A percentile compares a stretch with the other conserved stretches of the same genome.
Evolutionary conservation across 1,140 invertebrate species (phyloP).

Genomic region (Agraylea sexmaculata): DNA sequence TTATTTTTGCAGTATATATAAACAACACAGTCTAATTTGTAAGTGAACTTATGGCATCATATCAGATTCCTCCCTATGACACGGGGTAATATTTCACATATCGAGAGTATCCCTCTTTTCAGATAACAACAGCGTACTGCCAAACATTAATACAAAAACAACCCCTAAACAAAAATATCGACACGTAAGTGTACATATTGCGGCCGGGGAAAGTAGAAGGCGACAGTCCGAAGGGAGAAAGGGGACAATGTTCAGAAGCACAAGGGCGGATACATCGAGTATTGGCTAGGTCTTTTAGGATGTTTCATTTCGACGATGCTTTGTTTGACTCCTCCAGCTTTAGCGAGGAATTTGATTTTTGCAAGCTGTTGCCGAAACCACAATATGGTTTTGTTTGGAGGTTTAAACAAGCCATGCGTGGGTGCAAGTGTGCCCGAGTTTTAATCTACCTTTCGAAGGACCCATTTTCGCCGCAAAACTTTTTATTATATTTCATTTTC

Average conservation of each 20-base stretch:
- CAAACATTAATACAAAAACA: slow-evolving; percentile 22
- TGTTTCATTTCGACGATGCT: neutral
- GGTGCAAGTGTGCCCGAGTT: slow-evolving; percentile 9
- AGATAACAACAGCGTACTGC: slow-evolving; percentile 22
- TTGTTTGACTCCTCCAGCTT: neutral
- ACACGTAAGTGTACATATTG: no score
- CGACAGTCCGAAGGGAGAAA: slow-evolving; percentile 2
- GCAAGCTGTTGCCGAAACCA: slow-evolving; percentile 21
- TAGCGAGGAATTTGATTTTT: slow-evolving; percentile 3
- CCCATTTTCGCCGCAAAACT: slow-evolving; percentile 10
- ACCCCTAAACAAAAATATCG: slow-evolving; percentile 22
- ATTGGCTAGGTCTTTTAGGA: no score
- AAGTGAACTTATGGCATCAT: no score
- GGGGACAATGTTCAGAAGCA: slow-evolving; percentile 1
- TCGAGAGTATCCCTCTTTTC: slow-evolving; percentile 21
- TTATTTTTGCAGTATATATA: no score
- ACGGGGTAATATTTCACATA: slow-evolving; percentile 20
- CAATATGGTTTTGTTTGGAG: slow-evolving; percentile 21
- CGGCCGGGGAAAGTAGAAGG: slow-evolving; percentile 9
- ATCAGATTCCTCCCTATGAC: no score
- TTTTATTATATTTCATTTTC: slow-evolving; percentile 11
- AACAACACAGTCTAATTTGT: no score
- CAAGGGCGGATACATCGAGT: slow-evolving; percentile 9
- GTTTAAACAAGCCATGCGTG: slow-evolving; percentile 13
- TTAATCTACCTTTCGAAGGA: slow-evolving; percentile 6